Evolutionary conservation across 2,888 invertebrate genomes (phyloP), one percentile per base, ranked within the genome.

Genomic region (Hyalella azteca): DNA sequence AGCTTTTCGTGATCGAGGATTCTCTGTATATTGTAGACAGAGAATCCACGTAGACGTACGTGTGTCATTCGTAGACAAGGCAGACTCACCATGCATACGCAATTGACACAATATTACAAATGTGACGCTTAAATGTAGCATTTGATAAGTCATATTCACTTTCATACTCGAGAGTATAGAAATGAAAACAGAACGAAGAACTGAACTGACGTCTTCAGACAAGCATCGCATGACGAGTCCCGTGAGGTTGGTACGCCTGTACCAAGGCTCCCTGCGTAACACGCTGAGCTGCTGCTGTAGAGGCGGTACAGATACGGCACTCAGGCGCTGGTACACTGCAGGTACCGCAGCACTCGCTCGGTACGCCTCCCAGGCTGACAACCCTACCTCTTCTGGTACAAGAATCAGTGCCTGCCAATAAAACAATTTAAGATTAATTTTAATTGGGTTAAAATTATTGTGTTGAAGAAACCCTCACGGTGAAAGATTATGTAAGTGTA

Each of bases 321-420:
- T 66, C 19, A 66, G 32, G 4, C 32, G 36, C 66, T 66, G 26
- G 39, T 32, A 36, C 11, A 66, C 36, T 2, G 66, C 13, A 36
- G 66, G 66, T 36, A 66, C 36, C 36, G 32, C 19, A 36, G 39
- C 5, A 22, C 5, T 29, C 7, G 66, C 66, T 1, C 66, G 66
- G 66, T 66, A 66, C 66, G 66, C 66, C 19, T 66, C 66, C 66
- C 66, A 66, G n/a, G 66, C 66, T 66, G 66, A 66, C 9, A 66
- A 36, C 19, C 29, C 66, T 22, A 36, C 7, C 36, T 36, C 36
- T 7, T 19, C 39, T 36, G 36, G 32, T 3, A 66, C 39, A 32
- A 66, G 4, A 3, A 66, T 13, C 66, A 36, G 15, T 5, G 36
- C 36, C 66, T 66, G 66, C 5, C n/a, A 3, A 5, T 22, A 26